Percentiles rank a stretch among this genome's conserved stretches.
Evolutionary conservation across 2,113 vertebrate species (phyloP).

Genomic region (Planiliza haematocheilus): DNA sequence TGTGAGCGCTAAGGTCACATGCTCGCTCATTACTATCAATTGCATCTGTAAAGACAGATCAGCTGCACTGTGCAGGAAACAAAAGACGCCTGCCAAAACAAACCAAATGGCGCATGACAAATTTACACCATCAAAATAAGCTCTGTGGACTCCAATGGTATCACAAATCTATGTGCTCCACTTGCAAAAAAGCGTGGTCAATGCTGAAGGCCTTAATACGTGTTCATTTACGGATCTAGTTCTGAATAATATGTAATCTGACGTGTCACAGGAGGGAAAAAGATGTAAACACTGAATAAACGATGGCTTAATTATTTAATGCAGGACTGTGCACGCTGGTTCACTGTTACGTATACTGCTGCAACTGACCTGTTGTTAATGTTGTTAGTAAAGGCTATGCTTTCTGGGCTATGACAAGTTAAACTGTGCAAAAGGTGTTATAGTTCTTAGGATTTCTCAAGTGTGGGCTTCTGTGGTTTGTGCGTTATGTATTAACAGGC

Average conservation of each 20-base stretch:
- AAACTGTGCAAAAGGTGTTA: not conserved
- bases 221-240: not conserved
- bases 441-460: too few species aligned
- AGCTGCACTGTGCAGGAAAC: slow-evolving; percentile 30
- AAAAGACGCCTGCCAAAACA: slow-evolving; percentile 28
- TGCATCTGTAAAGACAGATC: slow-evolving; percentile 49
- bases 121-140: slow-evolving; percentile 19
- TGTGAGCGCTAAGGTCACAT: slow-evolving; percentile 39
- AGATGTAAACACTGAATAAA: too few species aligned
- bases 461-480: not conserved
- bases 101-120: slow-evolving; percentile 14
- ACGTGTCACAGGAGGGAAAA: not conserved
- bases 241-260: not conserved
- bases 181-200: not conserved
- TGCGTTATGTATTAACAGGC: slow-evolving; percentile 77
- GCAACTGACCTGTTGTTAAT: not conserved
- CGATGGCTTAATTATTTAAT: too few species aligned
- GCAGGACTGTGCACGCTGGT: not conserved
- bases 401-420: not conserved
- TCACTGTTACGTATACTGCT: not conserved
- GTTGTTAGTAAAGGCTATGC: not conserved
- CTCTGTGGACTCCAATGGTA: not conserved
- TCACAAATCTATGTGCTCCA: not conserved
- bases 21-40: slow-evolving; percentile 66
- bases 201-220: not conserved